A percentile compares a stretch with the other conserved stretches of the same genome.
These are phyloP conservation scores for Onychomys torridus DNA, from an alignment of 2,797 vertebrate species.

Conservation along the genomic window DNA sequence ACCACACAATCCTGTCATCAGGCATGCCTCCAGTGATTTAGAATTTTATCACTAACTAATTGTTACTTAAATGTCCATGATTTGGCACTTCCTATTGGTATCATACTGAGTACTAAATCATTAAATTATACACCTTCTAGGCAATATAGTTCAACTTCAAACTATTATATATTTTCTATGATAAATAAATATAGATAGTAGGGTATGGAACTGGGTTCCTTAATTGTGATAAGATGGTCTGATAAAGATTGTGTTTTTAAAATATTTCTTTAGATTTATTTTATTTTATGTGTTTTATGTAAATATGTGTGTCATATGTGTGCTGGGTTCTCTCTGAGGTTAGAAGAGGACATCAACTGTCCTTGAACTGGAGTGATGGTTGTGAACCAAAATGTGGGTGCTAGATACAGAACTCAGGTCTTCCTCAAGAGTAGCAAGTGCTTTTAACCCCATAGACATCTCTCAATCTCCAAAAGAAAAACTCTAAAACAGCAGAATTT, in stretches of 20 bases:
- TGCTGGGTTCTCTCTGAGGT: background rate
- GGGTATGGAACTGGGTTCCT: background rate
- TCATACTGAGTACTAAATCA: rapidly evolving
- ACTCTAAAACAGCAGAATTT: background rate
- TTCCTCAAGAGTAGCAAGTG: background rate
- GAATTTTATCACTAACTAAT: no score
- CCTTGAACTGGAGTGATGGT: background rate
- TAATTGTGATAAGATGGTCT: background rate
- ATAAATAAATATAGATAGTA: background rate
- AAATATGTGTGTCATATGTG: background rate
- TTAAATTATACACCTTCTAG: background rate
- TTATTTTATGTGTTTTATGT: background rate
- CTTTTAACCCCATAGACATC: background rate
- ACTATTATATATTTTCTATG: background rate
- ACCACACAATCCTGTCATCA: background rate
- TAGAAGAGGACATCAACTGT: background rate
- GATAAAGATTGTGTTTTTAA: background rate
- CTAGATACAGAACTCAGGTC: background rate
- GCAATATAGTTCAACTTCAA: background rate
- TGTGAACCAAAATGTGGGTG: background rate
- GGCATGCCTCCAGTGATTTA: background rate
- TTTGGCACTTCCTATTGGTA: background rate
- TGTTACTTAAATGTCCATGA: background rate
- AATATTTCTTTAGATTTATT: background rate
- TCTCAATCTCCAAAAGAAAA: background rate